Evolutionary conservation across 1,140 invertebrate species (phyloP).

Genomic region (Zaprionus africanus): DNA sequence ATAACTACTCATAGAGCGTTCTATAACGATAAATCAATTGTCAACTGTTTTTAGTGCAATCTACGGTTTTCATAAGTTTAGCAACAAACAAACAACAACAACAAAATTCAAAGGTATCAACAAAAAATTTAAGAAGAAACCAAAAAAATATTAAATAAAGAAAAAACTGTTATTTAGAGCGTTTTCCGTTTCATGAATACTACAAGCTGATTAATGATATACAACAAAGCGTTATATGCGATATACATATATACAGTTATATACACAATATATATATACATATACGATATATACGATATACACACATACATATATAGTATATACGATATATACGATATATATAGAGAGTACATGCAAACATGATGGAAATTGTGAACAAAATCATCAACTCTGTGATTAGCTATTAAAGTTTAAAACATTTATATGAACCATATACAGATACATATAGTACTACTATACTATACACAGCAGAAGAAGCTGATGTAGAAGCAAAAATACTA

Average conservation of each 20-base stretch:
- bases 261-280: slow-evolving; percentile 43
- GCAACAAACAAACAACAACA: slow-evolving; percentile 38
- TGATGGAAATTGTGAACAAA: slow-evolving; percentile 78
- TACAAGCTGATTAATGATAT: slow-evolving; percentile 61
- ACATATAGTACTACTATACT: neutral
- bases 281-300: slow-evolving; percentile 56
- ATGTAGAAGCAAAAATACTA: neutral
- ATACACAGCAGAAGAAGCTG: slow-evolving; percentile 10
- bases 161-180: slow-evolving; percentile 42
- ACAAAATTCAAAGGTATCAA: slow-evolving; percentile 43
- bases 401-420: slow-evolving; percentile 75
- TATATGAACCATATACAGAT: slow-evolving; percentile 50
- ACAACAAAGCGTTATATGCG: slow-evolving; percentile 60
- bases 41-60: slow-evolving; percentile 81
- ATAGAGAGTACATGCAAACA: slow-evolving; percentile 62
- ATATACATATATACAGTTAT: slow-evolving; percentile 47
- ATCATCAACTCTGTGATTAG: slow-evolving; percentile 84
- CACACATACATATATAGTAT: slow-evolving; percentile 30
- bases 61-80: slow-evolving; percentile 83
- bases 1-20: slow-evolving; percentile 56
- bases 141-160: slow-evolving; percentile 20
- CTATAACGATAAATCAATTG: slow-evolving; percentile 52
- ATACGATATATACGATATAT: slow-evolving; percentile 45
- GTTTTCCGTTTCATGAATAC: slow-evolving; percentile 47
- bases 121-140: slow-evolving; percentile 27